Evolutionary conservation across 1,140 invertebrate species (phyloP).

Genomic region (Solen grandis): DNA sequence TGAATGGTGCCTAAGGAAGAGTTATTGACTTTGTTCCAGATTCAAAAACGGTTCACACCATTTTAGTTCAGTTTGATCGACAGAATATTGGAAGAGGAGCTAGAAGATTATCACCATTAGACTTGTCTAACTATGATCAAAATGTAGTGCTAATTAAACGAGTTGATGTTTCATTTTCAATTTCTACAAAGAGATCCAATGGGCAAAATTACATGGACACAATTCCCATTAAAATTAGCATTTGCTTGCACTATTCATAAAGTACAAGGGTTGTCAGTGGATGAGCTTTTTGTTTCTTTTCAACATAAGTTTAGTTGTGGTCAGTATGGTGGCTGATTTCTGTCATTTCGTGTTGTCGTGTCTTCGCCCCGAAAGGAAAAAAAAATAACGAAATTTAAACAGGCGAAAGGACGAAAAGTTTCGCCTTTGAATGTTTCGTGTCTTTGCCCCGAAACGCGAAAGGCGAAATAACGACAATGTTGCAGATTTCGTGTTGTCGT

Average conservation of each 20-base stretch:
- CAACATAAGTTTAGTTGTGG: not conserved
- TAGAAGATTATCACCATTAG: slow-evolving; percentile 17
- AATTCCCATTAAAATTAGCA: slow-evolving; percentile 23
- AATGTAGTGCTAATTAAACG: slow-evolving; percentile 15
- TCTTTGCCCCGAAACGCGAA: too few species aligned
- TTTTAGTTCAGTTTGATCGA: slow-evolving; percentile 46
- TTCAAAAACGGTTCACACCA: slow-evolving; percentile 5
- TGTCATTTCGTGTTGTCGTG: too few species aligned
- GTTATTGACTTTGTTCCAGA: slow-evolving; percentile 17
- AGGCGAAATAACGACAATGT: too few species aligned
- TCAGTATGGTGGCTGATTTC: too few species aligned
- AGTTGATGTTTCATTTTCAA: slow-evolving; percentile 43
- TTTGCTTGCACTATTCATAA: slow-evolving; percentile 35
- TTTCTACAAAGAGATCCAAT: slow-evolving; percentile 2
- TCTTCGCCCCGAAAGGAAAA: too few species aligned
- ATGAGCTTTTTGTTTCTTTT: slow-evolving; percentile 27
- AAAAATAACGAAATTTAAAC: too few species aligned
- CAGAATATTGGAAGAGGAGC: slow-evolving; percentile 18
- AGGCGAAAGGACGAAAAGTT: too few species aligned
- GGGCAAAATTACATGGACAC: slow-evolving; percentile 41
- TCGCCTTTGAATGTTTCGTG: too few species aligned
- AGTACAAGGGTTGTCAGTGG: slow-evolving; percentile 29
- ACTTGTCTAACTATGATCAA: slow-evolving; percentile 2
- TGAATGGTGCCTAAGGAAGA: slow-evolving; percentile 38
- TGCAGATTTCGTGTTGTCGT: too few species aligned